A percentile compares a stretch with the other conserved stretches of the same genome.
These are phyloP conservation scores for Dermochelys coriacea DNA, from an alignment of 2,797 vertebrate species.

Conservation along the genomic window DNA sequence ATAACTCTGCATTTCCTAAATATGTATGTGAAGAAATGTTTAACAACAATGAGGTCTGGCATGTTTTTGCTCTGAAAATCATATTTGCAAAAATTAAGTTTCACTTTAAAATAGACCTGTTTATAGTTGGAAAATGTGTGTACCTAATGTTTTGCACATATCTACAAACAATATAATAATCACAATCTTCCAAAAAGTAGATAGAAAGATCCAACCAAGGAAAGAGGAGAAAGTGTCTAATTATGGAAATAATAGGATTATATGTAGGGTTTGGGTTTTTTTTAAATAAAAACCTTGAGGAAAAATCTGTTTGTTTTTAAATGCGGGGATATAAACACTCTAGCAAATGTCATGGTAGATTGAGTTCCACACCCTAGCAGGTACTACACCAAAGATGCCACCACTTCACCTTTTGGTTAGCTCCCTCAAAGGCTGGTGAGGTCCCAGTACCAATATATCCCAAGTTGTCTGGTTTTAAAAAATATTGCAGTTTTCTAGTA, in stretches of 20 bases:
- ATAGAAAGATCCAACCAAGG: background rate
- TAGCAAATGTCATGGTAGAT: fast-evolving
- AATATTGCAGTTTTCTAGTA: background rate
- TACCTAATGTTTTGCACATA: background rate
- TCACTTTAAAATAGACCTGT: background rate
- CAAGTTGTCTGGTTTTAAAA: fast-evolving
- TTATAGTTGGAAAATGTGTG: background rate
- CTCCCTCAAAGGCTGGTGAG: fast-evolving
- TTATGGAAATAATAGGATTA: background rate
- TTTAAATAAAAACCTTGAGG: background rate
- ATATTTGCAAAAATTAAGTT: background rate
- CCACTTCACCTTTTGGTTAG: fast-evolving
- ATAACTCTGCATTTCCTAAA: background rate
- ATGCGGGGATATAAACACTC: background rate
- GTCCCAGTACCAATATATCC: fast-evolving
- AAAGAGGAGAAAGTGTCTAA: background rate
- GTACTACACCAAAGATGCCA: background rate
- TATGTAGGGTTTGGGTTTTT: background rate
- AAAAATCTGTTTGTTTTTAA: background rate
- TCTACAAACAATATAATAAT: background rate
- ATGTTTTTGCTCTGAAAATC: background rate
- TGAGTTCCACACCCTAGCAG: background rate
- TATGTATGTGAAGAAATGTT: background rate
- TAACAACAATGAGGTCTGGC: background rate
- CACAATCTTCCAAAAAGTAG: background rate